Conservation (phyloP, 2,888 invertebrate genomes). For the Drepanosiphum platanoidis region DNA sequence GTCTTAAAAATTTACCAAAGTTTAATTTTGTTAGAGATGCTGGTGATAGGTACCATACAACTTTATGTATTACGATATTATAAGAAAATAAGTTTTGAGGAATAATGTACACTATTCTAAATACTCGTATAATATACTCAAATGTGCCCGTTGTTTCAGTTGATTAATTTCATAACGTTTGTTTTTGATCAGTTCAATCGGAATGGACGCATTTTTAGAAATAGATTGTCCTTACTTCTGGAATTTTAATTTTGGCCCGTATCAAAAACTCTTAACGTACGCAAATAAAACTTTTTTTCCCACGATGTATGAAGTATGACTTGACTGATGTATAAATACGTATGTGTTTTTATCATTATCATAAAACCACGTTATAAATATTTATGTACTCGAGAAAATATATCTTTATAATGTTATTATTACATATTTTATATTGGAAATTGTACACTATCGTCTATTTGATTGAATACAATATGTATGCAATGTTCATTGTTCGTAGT, state of each 20-base stretch:
- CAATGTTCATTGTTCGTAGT: too few relatives aligned
- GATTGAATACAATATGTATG: neutral
- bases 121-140: too few relatives aligned
- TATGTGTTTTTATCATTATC: neutral
- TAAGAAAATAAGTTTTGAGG: neutral
- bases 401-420: too few relatives aligned
- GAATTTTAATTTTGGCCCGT: constrained; percentile 5
- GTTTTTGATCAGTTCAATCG: constrained; percentile 28
- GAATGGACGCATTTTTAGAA: constrained; percentile 9
- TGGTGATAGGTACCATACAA: neutral
- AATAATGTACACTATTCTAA: neutral
- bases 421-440: neutral
- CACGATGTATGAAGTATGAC: too few relatives aligned
- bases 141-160: neutral
- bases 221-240: neutral
- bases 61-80: neutral
- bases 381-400: neutral
- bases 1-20: too few relatives aligned
- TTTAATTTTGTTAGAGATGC: neutral
- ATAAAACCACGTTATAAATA: neutral
- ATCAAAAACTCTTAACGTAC: constrained; percentile 5
- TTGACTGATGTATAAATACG: neutral
- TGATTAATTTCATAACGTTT: constrained; percentile 28
- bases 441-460: neutral
- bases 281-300: neutral